Percentiles rank a stretch among this genome's conserved stretches.
These are phyloP conservation scores for Eonycteris spelaea DNA, from an alignment of 2,113 vertebrate genomes.

Conservation along the genomic window DNA sequence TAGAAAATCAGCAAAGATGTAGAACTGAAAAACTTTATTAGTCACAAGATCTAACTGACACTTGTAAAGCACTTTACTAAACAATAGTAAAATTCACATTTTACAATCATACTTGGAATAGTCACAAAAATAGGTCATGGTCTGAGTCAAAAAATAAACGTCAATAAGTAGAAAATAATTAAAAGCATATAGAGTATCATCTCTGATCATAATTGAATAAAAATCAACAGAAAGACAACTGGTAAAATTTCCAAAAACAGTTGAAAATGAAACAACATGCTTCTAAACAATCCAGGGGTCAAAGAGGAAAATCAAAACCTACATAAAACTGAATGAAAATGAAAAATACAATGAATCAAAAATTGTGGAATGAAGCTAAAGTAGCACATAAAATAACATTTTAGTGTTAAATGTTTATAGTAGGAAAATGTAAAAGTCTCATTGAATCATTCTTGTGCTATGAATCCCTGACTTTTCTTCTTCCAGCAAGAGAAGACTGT, in stretches of 20 bases:
- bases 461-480: background rate
- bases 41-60: background rate
- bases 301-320: background rate
- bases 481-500: background rate
- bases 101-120: background rate
- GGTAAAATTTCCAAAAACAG: background rate
- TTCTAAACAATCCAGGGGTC: background rate
- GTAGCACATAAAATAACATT: background rate
- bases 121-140: background rate
- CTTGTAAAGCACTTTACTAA: background rate
- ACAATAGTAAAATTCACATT: background rate
- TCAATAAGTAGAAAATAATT: background rate
- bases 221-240: constrained; percentile 14
- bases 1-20: background rate
- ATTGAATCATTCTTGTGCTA: background rate
- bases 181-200: background rate
- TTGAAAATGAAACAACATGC: background rate
- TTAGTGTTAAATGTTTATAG: background rate
- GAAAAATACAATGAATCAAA: background rate
- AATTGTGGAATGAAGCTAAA: background rate
- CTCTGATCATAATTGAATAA: background rate
- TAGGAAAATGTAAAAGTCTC: background rate
- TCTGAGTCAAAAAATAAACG: background rate
- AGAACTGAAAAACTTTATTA: background rate
- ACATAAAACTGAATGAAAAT: background rate